phyloP scores from a whole-genome alignment of 64 coral and sea anemone genomes.

The Orbicella faveolata region DNA sequence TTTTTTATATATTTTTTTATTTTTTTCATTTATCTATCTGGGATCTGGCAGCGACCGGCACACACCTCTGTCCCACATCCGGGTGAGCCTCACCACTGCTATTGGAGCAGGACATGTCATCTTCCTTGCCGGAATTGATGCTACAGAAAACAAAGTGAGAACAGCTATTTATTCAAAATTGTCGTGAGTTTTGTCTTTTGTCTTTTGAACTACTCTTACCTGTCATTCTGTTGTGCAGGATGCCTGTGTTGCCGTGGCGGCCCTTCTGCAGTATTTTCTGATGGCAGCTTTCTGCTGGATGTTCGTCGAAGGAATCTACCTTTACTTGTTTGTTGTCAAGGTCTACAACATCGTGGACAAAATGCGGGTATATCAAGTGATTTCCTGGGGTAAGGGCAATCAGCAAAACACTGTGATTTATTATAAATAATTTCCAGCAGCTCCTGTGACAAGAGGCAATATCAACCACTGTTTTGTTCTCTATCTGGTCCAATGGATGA shows the following conservation, averaged over 20 bases:
- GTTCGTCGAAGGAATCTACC: conserved; percentile 56
- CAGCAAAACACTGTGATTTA: too few relatives aligned
- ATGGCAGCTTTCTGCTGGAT: conserved; percentile 62
- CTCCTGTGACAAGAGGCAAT: too few relatives aligned
- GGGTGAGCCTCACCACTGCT: conserved; percentile 29
- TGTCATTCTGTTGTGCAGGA: not conserved
- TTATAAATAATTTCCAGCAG: too few relatives aligned
- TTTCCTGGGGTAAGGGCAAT: conserved; percentile 43
- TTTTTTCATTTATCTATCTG: not conserved
- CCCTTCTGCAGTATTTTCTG: conserved; percentile 55
- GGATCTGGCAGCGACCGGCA: not conserved
- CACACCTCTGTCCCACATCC: conserved; percentile 43
- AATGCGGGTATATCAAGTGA: conserved; percentile 14
- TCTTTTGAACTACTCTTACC: too few relatives aligned
- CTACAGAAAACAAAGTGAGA: conserved; percentile 12
- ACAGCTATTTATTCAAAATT: not conserved
- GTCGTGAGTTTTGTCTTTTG: too few relatives aligned
- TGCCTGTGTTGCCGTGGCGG: conserved; percentile 32
- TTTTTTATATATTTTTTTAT: not conserved
- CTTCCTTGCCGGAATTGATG: conserved; percentile 42
- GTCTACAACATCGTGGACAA: conserved; percentile 47
- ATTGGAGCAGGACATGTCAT: conserved; percentile 49
- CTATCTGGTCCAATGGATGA: too few relatives aligned
- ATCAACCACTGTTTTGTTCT: too few relatives aligned
- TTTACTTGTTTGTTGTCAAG: conserved; percentile 54